Evolutionary conservation across 1,140 invertebrate genomes (phyloP), one percentile per base, ranked within the genome.

Genomic region (Dinoponera quadriceps): DNA sequence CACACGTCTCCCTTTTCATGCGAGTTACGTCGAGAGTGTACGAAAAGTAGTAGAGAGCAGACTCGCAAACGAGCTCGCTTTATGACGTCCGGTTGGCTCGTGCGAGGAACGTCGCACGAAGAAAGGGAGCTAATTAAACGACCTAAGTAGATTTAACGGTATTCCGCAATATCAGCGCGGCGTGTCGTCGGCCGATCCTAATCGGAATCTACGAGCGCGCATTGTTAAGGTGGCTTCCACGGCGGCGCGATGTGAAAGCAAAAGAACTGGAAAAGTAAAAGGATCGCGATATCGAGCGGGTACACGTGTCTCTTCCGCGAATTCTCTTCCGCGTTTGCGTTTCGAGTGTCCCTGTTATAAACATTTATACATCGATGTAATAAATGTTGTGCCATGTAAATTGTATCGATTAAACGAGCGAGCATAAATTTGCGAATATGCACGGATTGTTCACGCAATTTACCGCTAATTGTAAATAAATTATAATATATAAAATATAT

Each of bases 71-170:
- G 16, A 65, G 73, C 33, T 51, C 7, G 25, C 27, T 75, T 75
- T 75, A 75, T 65, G 59, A 51, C 18, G 16, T 9, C 5, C 60
- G 9, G 65, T 38, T 51, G 20, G n/a, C 29, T 77, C 13, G 20
- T 9, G 48, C 29, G 20, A 49, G 59, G 25, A 33, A 5, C 14
- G 18, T 7, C 38, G 16, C 18, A 38, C 38, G 25, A 66, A 77
- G 44, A 77, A 66, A 77, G 60, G 60, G 60, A 66, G 14, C 48
- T 77, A 66, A 77, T 77, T 77, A 77, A 66, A 29, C 60, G 60
- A 65, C 48, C 60, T 38, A 66, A 66, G 48, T 63, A 66, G 74
- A 77, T 66, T 77, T 77, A 77, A 77, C 74, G 74, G 29, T 77
- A 77, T 44, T 66, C 29, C 27, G n/a, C 11, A 51, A 54, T 77